A percentile compares a stretch with the other conserved stretches of the same genome.
Evolutionary conservation across 2,888 invertebrate genomes (phyloP).

Genomic region (Coleophora flavipennella): DNA sequence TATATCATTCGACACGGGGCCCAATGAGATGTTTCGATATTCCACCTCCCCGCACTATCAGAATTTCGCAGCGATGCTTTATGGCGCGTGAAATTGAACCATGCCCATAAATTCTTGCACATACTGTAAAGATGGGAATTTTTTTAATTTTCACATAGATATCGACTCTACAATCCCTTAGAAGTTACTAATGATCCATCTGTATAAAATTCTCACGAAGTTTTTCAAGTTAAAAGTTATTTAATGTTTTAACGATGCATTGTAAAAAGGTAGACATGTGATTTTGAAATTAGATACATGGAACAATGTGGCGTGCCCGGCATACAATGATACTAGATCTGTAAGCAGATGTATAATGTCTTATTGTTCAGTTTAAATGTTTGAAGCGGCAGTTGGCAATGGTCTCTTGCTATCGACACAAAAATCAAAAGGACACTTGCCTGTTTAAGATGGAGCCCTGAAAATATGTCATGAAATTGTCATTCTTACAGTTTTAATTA

Average conservation of each 20-base stretch:
- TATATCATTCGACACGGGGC: constrained; percentile 65
- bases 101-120: constrained; percentile 47
- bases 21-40: constrained; percentile 47
- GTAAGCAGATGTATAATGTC: too few relatives aligned
- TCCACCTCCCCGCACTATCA: constrained; percentile 45
- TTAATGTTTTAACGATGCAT: constrained; percentile 7
- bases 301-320: too few relatives aligned
- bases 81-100: constrained; percentile 68
- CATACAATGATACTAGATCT: too few relatives aligned
- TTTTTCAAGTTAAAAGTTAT: constrained; percentile 12
- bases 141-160: constrained; percentile 61
- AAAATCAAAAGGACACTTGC: too few relatives aligned
- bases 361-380: too few relatives aligned
- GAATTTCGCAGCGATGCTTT: constrained; percentile 53
- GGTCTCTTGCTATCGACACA: too few relatives aligned
- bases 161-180: constrained; percentile 49
- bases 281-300: constrained; percentile 1
- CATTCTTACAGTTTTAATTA: too few relatives aligned
- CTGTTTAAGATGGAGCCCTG: too few relatives aligned
- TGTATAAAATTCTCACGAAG: constrained; percentile 39
- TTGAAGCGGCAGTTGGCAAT: too few relatives aligned
- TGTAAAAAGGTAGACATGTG: neutral
- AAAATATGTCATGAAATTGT: too few relatives aligned
- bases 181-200: constrained; percentile 50
- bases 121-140: constrained; percentile 30